phyloP scores from a whole-genome alignment of 2,888 invertebrate species.

The Acronicta psi region DNA sequence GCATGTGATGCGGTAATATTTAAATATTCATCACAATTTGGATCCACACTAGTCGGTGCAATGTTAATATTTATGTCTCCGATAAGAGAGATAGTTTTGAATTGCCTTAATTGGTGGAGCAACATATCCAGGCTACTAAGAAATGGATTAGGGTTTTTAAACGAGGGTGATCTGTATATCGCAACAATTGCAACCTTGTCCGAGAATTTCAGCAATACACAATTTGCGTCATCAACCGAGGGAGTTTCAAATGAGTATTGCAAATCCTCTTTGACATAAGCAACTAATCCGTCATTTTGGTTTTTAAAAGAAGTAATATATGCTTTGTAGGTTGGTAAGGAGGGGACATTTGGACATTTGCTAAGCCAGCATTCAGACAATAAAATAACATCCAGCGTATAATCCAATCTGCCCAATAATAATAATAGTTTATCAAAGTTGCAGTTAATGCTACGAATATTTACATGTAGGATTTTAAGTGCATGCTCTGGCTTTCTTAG shows the following conservation, averaged over 20 bases:
- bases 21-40: slow-evolving; percentile 1
- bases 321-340: background rate
- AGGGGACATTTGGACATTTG: background rate
- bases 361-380: background rate
- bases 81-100: background rate
- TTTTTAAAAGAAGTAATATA: background rate
- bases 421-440: slow-evolving; percentile 1
- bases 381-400: background rate
- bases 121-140: background rate
- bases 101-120: background rate
- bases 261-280: background rate
- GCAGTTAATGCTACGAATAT: background rate
- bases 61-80: slow-evolving; percentile 2
- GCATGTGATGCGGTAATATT: slow-evolving; percentile 1
- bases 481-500: too few relatives aligned
- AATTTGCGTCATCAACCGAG: background rate
- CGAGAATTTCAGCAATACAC: background rate
- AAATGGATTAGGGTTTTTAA: slow-evolving; percentile 1
- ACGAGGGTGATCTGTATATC: background rate
- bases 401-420: background rate
- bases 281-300: slow-evolving; percentile 2
- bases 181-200: background rate
- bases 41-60: background rate
- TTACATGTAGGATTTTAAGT: background rate
- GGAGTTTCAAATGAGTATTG: background rate